A percentile compares a stretch with the other conserved stretches of the same genome.
Conservation (phyloP, 2,797 vertebrate genomes). For the Bufotes viridis region DNA sequence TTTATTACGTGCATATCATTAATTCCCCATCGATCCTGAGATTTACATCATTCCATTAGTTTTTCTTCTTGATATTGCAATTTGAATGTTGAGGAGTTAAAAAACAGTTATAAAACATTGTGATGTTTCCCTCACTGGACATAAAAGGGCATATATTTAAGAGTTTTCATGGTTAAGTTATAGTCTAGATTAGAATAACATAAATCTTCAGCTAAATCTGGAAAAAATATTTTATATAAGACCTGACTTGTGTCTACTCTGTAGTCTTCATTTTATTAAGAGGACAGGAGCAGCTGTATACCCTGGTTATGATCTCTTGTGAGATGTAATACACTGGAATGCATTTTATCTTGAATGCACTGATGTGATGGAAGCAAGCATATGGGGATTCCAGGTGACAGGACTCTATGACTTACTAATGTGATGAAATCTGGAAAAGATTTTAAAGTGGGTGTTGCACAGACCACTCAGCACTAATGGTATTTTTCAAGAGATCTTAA, state of each 20-base stretch:
- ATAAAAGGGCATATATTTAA: background rate
- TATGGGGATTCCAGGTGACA: constrained; percentile 11
- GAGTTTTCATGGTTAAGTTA: background rate
- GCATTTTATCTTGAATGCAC: background rate
- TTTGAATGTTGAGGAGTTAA: no score
- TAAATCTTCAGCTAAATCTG: background rate
- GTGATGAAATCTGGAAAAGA: constrained; percentile 25
- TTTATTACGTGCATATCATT: no score
- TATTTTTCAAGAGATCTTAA: constrained; percentile 22
- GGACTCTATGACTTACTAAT: background rate
- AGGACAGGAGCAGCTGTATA: constrained; percentile 10
- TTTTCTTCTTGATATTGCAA: no score
- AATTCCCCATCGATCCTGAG: no score
- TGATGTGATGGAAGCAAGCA: constrained; percentile 28
- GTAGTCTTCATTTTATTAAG: background rate
- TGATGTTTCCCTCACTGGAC: no score
- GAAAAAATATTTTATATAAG: background rate
- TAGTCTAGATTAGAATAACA: background rate
- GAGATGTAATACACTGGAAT: constrained; percentile 17
- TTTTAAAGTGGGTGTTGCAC: constrained; percentile 1
- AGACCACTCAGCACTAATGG: background rate
- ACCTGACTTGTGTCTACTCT: background rate
- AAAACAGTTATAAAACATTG: no score
- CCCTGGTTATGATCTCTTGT: background rate
- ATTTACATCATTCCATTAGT: no score